A percentile compares a stretch with the other conserved stretches of the same genome.
Evolutionary conservation across 2,113 vertebrate species (phyloP).

Genomic region (Zosterops borbonicus): DNA sequence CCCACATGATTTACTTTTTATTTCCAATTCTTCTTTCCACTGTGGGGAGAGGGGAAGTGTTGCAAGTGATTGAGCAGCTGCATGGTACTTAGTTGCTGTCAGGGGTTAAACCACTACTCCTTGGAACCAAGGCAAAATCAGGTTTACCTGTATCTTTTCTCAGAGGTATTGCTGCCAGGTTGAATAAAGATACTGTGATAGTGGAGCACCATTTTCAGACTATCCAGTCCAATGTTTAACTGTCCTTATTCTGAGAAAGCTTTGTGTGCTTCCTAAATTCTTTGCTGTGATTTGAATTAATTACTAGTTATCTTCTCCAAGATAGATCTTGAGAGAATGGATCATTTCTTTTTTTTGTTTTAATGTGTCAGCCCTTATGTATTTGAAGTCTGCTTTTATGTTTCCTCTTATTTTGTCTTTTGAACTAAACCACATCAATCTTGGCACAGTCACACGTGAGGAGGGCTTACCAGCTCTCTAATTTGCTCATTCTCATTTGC

Average conservation of each 20-base stretch:
- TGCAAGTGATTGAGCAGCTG: not conserved
- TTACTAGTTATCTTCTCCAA: not conserved
- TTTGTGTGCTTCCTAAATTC: not conserved
- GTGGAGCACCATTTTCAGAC: not conserved
- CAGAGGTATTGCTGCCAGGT: not conserved
- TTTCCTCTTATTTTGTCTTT: conserved; percentile 39
- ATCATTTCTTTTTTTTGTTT: not conserved
- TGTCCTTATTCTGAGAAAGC: not conserved
- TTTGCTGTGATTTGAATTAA: not conserved
- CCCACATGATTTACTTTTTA: not conserved
- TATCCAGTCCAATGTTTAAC: not conserved
- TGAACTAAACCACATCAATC: not conserved
- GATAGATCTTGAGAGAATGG: not conserved
- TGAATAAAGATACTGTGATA: not conserved
- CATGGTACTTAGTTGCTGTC: not conserved
- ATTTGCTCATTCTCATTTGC: not conserved
- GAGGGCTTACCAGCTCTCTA: not conserved
- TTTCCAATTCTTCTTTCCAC: not conserved
- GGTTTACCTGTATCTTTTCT: not conserved
- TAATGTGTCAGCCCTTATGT: not conserved
- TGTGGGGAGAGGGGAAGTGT: not conserved
- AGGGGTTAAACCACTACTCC: not conserved
- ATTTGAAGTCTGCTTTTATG: conserved; percentile 39
- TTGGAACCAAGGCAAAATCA: not conserved
- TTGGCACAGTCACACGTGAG: not conserved